Base-by-base conservation (phyloP, 2,888 invertebrate species). In the Gastrophysa polygoni region DNA sequence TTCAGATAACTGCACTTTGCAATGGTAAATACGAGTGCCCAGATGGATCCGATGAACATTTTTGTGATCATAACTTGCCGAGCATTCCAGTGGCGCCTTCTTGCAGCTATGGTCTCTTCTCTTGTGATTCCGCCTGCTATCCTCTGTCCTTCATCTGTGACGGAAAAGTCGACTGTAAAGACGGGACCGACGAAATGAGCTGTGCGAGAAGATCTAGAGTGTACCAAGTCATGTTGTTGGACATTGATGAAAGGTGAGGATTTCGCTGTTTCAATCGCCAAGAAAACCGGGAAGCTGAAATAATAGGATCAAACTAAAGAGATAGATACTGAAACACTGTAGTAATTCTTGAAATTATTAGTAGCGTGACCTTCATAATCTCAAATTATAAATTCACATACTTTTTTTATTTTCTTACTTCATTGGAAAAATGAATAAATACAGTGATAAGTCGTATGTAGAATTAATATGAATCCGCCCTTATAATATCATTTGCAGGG, bases 141-240 rank as follows among this genome's bases (percentile, higher is more conserved):
- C 86, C 89, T 0, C 74, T 86, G 16, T 82, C 83, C 0, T 81
- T 84, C 52, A 82, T 86, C 29, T 94, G 93, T 77, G 88, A 94
- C 77, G 87, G 87, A 0, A 84, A 84, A 8, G 81, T 83, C 34
- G 89, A 93, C 73, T 94, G 94, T 75, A 84, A 85, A 64, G 93
- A 93, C 74, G 88, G 87, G 8, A 86, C 85, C 47, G 94, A 95
- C 75, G 94, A 95, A 78, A 75, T 76, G 1, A 85, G 90, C 77
- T 91, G 91, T 68, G 71, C 71, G 6, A 83, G 80, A 29, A 70
- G 70, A 20, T 75, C 81, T 1, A 77, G 83, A 68, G 72, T 81
- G 8, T 81, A 81, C 61, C 81, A 81, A 63, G 85, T 88, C 10
- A 78, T 87, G 1, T 85, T 86, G 51, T 86, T 92, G 78, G 87